phyloP scores from a whole-genome alignment of 92 coral and sea anemone genomes.

The Palythoa grandis region DNA sequence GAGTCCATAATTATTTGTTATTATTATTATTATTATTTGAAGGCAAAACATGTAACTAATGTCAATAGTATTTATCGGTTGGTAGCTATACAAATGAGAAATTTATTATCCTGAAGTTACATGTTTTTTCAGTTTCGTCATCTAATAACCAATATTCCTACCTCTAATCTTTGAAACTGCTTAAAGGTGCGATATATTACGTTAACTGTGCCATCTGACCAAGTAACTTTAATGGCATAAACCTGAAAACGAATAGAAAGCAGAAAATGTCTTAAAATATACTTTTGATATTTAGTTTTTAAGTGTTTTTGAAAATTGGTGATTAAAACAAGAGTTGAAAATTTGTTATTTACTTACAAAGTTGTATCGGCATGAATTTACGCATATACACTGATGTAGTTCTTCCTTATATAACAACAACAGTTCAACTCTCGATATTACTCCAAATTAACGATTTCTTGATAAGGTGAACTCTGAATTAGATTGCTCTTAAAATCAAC shows the following conservation, averaged over 20 bases:
- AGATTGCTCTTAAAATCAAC: neutral
- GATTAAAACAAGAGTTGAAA: neutral
- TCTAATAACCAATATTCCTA: conserved; percentile 1
- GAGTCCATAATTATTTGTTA: neutral
- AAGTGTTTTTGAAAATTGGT: neutral
- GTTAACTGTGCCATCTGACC: conserved; percentile 83
- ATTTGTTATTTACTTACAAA: neutral
- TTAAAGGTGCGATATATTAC: conserved; percentile 71
- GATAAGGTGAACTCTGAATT: neutral
- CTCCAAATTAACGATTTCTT: neutral
- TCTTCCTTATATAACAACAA: neutral
- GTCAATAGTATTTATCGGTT: neutral
- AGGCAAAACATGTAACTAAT: neutral
- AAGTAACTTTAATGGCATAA: conserved; percentile 69
- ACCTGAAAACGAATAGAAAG: conserved; percentile 49
- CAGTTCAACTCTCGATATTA: neutral
- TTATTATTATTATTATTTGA: neutral
- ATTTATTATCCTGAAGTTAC: neutral
- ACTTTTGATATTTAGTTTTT: neutral
- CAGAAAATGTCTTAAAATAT: neutral
- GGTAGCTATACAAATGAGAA: neutral
- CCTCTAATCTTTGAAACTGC: conserved; percentile 67
- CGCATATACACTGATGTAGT: neutral
- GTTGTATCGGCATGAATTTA: neutral
- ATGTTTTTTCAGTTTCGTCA: too few relatives aligned